Conservation (phyloP, 2,113 vertebrate species). For the Calidris pygmaea region DNA sequence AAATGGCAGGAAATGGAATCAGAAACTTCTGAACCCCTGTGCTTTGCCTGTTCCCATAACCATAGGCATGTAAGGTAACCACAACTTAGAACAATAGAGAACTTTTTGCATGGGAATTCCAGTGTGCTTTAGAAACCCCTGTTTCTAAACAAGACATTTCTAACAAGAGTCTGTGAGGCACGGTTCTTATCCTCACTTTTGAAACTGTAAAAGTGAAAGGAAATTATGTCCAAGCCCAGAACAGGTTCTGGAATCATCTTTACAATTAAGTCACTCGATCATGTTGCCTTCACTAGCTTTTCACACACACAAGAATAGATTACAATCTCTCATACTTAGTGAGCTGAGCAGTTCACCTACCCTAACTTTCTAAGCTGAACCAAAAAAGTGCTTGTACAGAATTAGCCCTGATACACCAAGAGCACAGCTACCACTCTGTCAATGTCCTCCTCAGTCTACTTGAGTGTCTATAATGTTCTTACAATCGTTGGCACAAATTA, state of each 20-base stretch:
- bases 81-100: background rate
- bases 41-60: background rate
- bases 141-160: background rate
- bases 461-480: background rate
- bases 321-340: background rate
- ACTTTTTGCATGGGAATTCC: background rate
- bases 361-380: background rate
- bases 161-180: background rate
- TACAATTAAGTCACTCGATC: background rate
- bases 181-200: background rate
- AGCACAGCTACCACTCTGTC: background rate
- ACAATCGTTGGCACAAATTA: background rate
- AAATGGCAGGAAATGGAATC: background rate
- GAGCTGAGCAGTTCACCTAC: background rate
- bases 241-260: background rate
- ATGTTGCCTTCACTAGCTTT: background rate
- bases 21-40: background rate
- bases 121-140: background rate
- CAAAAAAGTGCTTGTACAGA: background rate
- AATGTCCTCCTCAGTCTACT: background rate
- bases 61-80: background rate
- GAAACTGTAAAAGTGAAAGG: background rate
- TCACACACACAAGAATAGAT: background rate
- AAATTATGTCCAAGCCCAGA: background rate
- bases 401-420: background rate